Conservation (phyloP, 2,797 vertebrate genomes). For the Atherinosoma microstoma region DNA sequence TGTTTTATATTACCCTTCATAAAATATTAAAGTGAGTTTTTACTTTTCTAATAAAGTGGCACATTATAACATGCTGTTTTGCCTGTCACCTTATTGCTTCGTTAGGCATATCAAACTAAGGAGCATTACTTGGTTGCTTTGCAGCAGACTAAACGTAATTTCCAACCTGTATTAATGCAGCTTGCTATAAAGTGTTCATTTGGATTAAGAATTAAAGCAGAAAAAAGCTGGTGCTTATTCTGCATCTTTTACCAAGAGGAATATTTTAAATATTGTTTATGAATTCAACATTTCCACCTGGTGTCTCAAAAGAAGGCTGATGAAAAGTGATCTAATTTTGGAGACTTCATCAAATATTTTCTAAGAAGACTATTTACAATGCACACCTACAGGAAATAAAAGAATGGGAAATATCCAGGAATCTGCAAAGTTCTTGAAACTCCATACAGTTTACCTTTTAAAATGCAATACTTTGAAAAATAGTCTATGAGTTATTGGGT, state of each 20-base stretch:
- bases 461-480: background rate
- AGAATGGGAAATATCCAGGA: background rate
- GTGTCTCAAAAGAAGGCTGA: background rate
- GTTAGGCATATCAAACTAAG: background rate
- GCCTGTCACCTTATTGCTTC: slow-evolving; percentile 40
- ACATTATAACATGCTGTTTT: slow-evolving; percentile 76
- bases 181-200: slow-evolving; percentile 30
- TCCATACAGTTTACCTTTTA: background rate
- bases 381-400: background rate
- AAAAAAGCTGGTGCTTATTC: background rate
- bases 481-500: background rate
- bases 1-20: slow-evolving; percentile 87
- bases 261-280: background rate
- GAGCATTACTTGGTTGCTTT: background rate
- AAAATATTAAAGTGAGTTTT: slow-evolving; percentile 87
- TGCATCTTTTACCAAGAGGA: slow-evolving; percentile 6
- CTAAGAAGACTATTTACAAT: background rate
- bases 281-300: background rate
- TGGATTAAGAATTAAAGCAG: slow-evolving; percentile 35
- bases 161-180: slow-evolving; percentile 25
- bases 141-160: slow-evolving; percentile 11
- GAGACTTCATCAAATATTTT: background rate
- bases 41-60: slow-evolving; percentile 91
- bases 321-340: background rate
- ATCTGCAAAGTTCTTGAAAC: background rate